A percentile compares a stretch with the other conserved stretches of the same genome.
Evolutionary conservation across 1,140 invertebrate species (phyloP).

Genomic region (Hestina assimilis): DNA sequence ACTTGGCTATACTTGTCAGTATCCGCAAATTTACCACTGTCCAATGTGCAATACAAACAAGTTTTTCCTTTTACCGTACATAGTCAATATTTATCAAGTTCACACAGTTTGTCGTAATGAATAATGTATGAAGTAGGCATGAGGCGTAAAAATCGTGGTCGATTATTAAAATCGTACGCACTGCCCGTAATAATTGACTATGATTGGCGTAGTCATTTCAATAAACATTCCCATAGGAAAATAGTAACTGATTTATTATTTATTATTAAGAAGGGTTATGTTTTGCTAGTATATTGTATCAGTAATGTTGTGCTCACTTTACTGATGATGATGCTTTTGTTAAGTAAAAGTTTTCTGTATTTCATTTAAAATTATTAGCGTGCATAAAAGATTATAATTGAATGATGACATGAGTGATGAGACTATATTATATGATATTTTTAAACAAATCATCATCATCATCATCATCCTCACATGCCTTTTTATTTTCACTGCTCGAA

Average conservation of each 20-base stretch:
- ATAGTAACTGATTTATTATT: not conserved
- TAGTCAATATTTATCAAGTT: slow-evolving; percentile 4
- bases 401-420: too few species aligned
- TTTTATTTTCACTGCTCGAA: too few species aligned
- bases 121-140: slow-evolving; percentile 27
- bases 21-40: slow-evolving; percentile 1
- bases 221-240: slow-evolving; percentile 22
- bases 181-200: slow-evolving; percentile 23
- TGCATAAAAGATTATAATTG: too few species aligned
- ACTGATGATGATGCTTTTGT: too few species aligned
- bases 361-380: too few species aligned
- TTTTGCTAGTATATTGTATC: not conserved
- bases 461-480: too few species aligned
- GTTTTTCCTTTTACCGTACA: slow-evolving; percentile 11
- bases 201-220: slow-evolving; percentile 15
- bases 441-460: too few species aligned
- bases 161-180: slow-evolving; percentile 32
- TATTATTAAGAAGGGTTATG: too few species aligned
- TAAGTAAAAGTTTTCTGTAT: too few species aligned
- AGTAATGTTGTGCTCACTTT: not conserved
- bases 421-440: too few species aligned
- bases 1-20: too few species aligned
- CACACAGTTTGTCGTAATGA: slow-evolving; percentile 22
- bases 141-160: slow-evolving; percentile 30
- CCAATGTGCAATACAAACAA: slow-evolving; percentile 21